Evolutionary conservation across 2,113 vertebrate genomes (phyloP), one percentile per base, ranked within the genome.

Genomic region (Urocitellus parryii): DNA sequence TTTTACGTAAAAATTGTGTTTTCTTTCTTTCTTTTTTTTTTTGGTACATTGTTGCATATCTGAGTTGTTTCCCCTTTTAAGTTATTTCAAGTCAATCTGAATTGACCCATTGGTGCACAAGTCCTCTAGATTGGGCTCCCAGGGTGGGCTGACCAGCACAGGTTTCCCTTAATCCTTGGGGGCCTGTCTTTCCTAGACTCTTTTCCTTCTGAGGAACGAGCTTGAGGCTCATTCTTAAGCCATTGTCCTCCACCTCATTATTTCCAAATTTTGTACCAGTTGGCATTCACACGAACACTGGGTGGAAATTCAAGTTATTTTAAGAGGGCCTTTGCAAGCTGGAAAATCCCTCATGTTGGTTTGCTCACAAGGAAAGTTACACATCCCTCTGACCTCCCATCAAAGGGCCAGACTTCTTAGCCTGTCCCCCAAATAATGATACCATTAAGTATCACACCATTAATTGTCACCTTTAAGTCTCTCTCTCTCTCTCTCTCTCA

Each of bases 341-440:
- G 72, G 79, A 76, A 94, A 96, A 91, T 80, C 61, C 70, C 10
- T 79, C 37, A 27, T 22, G 16, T 87, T 92, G 72, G 16, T 94
- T 83, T 90, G 51, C 70, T 92, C 37, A 5, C 9, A 42, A 92
- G 67, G 65, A 86, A 94, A 92, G 9, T 56, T n/a, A 72, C 6
- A 86, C 65, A 87, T 34, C 58, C 12, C 61, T 48, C 39, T 48
- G 6, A 56, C 27, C 58, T 65, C 34, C 80, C 45, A 39, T 51
- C 9, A 18, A 27, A 63, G 24, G 8, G 37, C 39, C 39, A 48
- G 61, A 53, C 9, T 65, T 18, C 20, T 8, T 37, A 78, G 16
- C 27, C 77, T 83, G 4, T 72, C n/a, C 45, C 56, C 13, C 29
- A 91, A 85, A 80, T 70, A 80, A 94, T 56, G 74, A 65, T 42